Percentiles rank a stretch among this genome's conserved stretches.
These are phyloP conservation scores for Luperina nickerlii DNA, from an alignment of 2,888 invertebrate species.

Conservation along the genomic window DNA sequence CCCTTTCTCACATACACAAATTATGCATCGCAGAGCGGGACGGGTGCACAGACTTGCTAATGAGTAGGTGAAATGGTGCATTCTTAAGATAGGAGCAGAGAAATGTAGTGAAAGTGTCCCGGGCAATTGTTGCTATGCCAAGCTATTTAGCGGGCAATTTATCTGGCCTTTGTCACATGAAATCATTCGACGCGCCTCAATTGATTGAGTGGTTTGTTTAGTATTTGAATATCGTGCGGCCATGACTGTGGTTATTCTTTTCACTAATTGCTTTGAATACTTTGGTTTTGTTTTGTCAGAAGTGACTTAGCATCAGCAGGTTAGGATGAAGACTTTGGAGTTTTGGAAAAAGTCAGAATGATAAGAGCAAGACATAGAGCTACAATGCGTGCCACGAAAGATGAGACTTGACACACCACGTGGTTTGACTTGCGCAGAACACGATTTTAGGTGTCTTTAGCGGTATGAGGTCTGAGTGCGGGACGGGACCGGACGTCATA, in stretches of 20 bases:
- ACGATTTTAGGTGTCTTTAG: too few species aligned
- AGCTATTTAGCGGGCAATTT: slow-evolving; percentile 53
- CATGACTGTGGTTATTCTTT: slow-evolving; percentile 27
- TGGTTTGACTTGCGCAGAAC: too few species aligned
- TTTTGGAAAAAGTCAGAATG: background rate
- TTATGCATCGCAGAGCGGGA: slow-evolving; percentile 73
- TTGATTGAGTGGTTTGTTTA: slow-evolving; percentile 44
- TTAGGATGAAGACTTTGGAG: background rate
- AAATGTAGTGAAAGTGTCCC: slow-evolving; percentile 79
- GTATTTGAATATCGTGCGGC: slow-evolving; percentile 36
- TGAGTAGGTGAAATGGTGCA: slow-evolving; percentile 81
- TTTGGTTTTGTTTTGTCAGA: slow-evolving; percentile 11
- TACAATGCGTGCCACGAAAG: background rate
- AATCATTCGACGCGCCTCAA: slow-evolving; percentile 45
- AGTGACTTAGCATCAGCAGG: background rate
- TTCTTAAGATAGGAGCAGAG: slow-evolving; percentile 72
- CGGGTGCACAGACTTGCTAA: slow-evolving; percentile 74
- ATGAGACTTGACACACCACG: too few species aligned
- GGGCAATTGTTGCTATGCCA: slow-evolving; percentile 54
- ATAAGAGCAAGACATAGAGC: background rate
- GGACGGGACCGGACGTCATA: too few species aligned
- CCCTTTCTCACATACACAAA: slow-evolving; percentile 72
- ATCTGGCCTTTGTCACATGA: slow-evolving; percentile 50
- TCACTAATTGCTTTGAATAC: slow-evolving; percentile 29
- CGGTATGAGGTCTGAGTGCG: too few species aligned